phyloP scores from a whole-genome alignment of 2,797 vertebrate species.

The Ispidina picta region DNA sequence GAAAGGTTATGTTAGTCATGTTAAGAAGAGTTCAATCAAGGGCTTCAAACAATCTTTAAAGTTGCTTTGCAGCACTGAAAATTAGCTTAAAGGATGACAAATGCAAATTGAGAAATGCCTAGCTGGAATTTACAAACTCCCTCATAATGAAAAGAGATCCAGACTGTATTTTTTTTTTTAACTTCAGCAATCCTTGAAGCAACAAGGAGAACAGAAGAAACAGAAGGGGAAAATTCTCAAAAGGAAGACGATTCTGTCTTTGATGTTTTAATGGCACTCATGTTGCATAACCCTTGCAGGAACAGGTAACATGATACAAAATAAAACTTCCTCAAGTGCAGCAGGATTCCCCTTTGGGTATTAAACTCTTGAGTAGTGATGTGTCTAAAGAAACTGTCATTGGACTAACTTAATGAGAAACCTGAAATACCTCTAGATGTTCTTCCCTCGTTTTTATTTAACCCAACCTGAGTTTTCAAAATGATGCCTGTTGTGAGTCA shows the following conservation, averaged over 20 bases:
- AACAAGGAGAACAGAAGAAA: slow-evolving; percentile 65
- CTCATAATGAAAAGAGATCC: slow-evolving; percentile 69
- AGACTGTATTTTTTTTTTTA: slow-evolving; percentile 64
- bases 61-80: slow-evolving; percentile 70
- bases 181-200: slow-evolving; percentile 68
- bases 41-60: slow-evolving; percentile 72
- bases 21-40: slow-evolving; percentile 64
- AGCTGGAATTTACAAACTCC: slow-evolving; percentile 68
- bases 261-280: slow-evolving; percentile 54
- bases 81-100: slow-evolving; percentile 77
- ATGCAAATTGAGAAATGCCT: slow-evolving; percentile 68
- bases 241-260: slow-evolving; percentile 62
- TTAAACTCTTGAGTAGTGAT: neutral
- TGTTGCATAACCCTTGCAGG: neutral
- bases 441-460: neutral
- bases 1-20: slow-evolving; percentile 23
- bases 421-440: neutral
- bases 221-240: slow-evolving; percentile 57
- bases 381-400: neutral
- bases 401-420: neutral
- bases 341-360: neutral
- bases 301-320: slow-evolving; percentile 7
- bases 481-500: neutral
- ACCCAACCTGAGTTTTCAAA: neutral
- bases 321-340: neutral